A percentile compares a stretch with the other conserved stretches of the same genome.
phyloP scores from a whole-genome alignment of 1,140 invertebrate species.

The Heliconius congener region DNA sequence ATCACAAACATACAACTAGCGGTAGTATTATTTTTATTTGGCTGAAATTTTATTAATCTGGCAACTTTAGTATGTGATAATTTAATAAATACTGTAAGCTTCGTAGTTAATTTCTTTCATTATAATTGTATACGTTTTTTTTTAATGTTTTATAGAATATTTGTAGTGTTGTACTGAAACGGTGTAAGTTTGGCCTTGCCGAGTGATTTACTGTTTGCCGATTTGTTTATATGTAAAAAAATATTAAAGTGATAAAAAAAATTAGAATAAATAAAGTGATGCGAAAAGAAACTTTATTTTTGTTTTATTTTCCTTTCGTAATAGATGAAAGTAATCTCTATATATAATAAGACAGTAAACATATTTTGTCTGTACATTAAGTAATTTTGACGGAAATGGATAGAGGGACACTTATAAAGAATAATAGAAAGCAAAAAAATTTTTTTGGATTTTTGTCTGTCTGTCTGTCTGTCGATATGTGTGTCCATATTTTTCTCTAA shows the following conservation, averaged over 20 bases:
- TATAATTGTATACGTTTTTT: constrained; percentile 18
- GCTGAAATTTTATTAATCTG: constrained; percentile 28
- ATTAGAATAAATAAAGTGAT: constrained; percentile 71
- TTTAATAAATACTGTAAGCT: constrained; percentile 13
- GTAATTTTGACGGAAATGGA: too few species aligned
- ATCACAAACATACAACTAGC: neutral
- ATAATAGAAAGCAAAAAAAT: too few species aligned
- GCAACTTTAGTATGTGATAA: constrained; percentile 58
- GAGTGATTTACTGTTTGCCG: constrained; percentile 61
- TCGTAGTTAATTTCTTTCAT: constrained; percentile 21
- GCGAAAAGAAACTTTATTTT: constrained; percentile 37
- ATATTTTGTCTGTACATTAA: too few species aligned
- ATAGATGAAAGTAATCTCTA: too few species aligned
- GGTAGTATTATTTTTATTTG: constrained; percentile 3
- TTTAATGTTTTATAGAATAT: constrained; percentile 23
- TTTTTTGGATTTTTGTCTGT: too few species aligned
- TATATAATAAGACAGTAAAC: too few species aligned
- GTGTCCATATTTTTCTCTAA: too few species aligned
- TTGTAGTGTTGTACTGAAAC: constrained; percentile 25
- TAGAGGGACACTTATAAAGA: too few species aligned
- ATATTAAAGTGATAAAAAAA: constrained; percentile 58
- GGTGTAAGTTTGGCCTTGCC: constrained; percentile 66
- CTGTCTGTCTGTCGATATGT: too few species aligned
- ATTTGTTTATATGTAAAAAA: constrained; percentile 39
- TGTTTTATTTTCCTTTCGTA: constrained; percentile 33